Evolutionary conservation across 1,140 invertebrate species (phyloP).

Genomic region (Pentalonia nigronervosa): DNA sequence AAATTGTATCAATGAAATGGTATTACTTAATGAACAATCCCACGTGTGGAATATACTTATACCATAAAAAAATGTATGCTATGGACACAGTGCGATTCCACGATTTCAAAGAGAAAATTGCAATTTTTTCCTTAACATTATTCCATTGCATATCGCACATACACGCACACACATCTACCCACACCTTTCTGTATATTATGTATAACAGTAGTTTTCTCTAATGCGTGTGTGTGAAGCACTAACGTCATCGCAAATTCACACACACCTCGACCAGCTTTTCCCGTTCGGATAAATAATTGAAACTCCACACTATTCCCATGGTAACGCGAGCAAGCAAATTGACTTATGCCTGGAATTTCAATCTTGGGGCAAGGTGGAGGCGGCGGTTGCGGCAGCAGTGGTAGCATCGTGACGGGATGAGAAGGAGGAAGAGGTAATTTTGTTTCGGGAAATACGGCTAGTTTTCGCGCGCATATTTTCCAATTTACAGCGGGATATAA

Average conservation of each 20-base stretch:
- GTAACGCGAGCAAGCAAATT: slow-evolving; percentile 26
- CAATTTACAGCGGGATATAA: slow-evolving; percentile 14
- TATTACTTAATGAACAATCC: too few relatives aligned
- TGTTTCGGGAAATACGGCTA: background rate
- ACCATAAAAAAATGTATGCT: background rate
- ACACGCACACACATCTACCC: background rate
- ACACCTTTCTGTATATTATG: background rate
- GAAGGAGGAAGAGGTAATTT: background rate
- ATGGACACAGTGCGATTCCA: background rate
- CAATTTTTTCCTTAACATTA: background rate
- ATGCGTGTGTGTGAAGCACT: background rate
- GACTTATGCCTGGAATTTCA: slow-evolving; percentile 46
- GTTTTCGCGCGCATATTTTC: slow-evolving; percentile 19
- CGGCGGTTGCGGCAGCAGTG: background rate
- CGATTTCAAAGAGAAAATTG: background rate
- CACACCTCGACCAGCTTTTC: background rate
- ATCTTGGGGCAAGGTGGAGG: background rate
- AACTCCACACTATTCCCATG: slow-evolving; percentile 32
- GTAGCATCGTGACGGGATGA: too few relatives aligned
- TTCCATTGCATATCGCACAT: background rate
- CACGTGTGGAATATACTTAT: background rate
- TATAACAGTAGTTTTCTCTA: background rate
- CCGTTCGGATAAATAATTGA: slow-evolving; percentile 45
- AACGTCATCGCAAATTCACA: background rate
- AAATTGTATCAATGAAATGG: too few relatives aligned